A percentile compares a stretch with the other conserved stretches of the same genome.
Evolutionary conservation across 2,888 invertebrate species (phyloP).

Genomic region (Spicauda simplicius): DNA sequence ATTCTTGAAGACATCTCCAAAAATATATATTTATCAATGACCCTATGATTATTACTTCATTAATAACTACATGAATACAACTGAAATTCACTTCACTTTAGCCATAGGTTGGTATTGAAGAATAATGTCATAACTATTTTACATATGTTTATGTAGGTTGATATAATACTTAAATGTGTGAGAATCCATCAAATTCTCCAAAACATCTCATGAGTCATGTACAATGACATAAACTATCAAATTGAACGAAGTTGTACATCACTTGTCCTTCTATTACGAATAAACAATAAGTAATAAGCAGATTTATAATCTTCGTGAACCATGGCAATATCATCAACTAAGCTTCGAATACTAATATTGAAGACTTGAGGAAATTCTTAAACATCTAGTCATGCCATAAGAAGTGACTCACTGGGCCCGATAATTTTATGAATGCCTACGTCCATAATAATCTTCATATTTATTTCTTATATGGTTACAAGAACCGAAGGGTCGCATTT

Average conservation of each 20-base stretch:
- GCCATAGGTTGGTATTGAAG: no score
- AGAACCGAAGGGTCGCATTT: no score
- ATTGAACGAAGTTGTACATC: background rate
- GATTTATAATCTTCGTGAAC: constrained; percentile 1
- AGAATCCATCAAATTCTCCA: background rate
- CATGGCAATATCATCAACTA: background rate
- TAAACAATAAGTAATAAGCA: constrained; percentile 5
- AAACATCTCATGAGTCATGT: background rate
- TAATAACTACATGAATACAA: no score
- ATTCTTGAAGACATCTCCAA: no score
- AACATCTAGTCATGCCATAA: background rate
- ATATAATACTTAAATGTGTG: no score
- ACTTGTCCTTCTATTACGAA: background rate
- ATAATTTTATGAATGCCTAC: background rate
- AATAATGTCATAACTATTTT: no score
- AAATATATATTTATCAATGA: no score
- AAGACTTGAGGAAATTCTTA: background rate
- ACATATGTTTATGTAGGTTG: no score
- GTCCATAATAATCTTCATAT: no score
- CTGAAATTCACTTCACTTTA: no score
- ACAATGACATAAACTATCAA: background rate
- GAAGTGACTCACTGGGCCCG: background rate
- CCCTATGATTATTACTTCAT: no score
- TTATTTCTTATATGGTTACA: no score
- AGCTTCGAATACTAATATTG: constrained; percentile 1